Evolutionary conservation across 2,113 vertebrate species (phyloP).

Genomic region (Climacteris rufus): DNA sequence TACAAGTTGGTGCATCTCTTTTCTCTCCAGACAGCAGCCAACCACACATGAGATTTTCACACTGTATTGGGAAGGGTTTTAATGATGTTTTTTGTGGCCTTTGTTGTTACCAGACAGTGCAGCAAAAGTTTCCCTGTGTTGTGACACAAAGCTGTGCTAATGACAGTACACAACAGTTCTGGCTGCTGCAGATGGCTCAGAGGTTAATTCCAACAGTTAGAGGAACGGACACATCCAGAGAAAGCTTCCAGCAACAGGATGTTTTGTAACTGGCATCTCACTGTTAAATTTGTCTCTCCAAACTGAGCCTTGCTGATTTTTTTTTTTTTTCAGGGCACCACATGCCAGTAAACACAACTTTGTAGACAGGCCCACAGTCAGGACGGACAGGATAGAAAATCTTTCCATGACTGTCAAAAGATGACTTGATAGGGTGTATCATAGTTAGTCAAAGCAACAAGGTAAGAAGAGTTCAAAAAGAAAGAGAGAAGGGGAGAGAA

Average conservation of each 20-base stretch:
- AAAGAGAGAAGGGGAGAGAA: neutral
- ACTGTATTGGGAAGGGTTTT: neutral
- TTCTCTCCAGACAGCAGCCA: neutral
- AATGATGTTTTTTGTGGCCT: neutral
- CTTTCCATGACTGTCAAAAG: neutral
- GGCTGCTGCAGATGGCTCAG: neutral
- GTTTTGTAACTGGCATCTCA: slow-evolving; percentile 6
- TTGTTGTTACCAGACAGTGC: neutral
- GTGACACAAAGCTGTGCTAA: slow-evolving; percentile 15
- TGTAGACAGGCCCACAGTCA: neutral
- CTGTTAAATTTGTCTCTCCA: neutral
- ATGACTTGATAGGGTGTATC: neutral
- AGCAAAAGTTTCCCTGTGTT: neutral
- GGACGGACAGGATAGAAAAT: neutral
- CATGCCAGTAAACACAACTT: neutral
- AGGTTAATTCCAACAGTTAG: slow-evolving; percentile 49
- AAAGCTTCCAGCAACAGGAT: neutral
- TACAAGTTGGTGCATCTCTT: neutral
- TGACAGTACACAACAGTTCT: neutral
- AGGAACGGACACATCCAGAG: neutral
- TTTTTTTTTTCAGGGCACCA: neutral
- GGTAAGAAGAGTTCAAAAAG: neutral
- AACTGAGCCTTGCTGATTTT: neutral
- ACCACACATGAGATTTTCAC: neutral
- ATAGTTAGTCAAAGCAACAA: neutral